Base-by-base conservation (phyloP, 2,113 vertebrate genomes). In the Puffinus mauretanicus region DNA sequence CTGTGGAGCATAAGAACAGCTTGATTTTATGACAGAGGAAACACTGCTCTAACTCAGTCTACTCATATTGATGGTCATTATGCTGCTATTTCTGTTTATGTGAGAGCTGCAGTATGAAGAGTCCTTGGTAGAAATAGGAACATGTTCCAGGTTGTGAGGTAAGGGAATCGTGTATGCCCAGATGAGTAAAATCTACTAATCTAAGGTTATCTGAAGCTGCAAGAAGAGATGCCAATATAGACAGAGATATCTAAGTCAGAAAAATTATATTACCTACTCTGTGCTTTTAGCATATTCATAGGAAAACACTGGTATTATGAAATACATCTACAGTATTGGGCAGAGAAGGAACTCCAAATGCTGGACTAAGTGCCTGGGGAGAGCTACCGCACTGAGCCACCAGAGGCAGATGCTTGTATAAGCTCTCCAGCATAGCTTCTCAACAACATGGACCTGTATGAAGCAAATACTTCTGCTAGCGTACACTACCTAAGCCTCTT, bases 1-100 rank as follows among this genome's bases (percentile, higher is more conserved):
- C 91, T 95, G 96, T 49, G 78, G 86, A 30, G 52, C 70, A 40
- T 17, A 77, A 78, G 84, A 96, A 94, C 84, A 96, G 90, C 88
- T 76, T 90, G 79, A 21, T 84, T 79, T 90, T 66, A 49, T 38
- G n/a, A 46, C 69, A 73, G 84, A 82, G 54, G 55, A 86, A 88
- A 40, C 38, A 44, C 34, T 79, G 80, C 6, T 38, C 51, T 52
- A 67, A 61, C 57, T 81, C 72, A 78, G 79, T n/a, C 76, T 78
- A 21, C 61, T 93, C 78, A 5, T 32, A 36, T 3, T 10, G 64
- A 12, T 19, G 78, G 75, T 91, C 91, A 73, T 47, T 70, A 36
- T 4, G 42, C 44, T 32, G 66, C 32, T 44, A n/a, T 32, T 84
- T 55, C 91, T 82, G 65, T 10, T 90, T 32, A 64, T 20, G 46